Evolutionary conservation across 2,113 vertebrate genomes (phyloP).

Genomic region (Nothobranchius furzeri): DNA sequence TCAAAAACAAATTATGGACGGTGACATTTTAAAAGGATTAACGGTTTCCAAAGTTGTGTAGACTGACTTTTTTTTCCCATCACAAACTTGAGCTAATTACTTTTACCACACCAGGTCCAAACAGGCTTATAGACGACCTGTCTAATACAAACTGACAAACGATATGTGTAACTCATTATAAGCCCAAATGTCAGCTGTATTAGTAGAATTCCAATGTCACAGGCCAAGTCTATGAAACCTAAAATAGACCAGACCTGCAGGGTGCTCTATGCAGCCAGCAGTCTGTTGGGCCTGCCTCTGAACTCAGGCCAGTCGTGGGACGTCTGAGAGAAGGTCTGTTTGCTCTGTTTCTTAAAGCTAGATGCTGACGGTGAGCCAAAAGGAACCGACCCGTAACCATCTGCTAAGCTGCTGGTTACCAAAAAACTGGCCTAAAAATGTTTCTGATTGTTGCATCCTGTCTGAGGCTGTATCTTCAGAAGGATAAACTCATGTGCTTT

Average conservation of each 20-base stretch:
- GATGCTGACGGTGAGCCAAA: conserved; percentile 48
- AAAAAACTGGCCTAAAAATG: too few species aligned
- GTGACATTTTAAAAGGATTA: background rate
- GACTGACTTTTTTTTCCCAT: background rate
- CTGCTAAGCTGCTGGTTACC: too few species aligned
- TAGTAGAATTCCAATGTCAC: conserved; percentile 45
- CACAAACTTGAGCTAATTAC: background rate
- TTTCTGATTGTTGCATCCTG: too few species aligned
- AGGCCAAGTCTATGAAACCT: conserved; percentile 43
- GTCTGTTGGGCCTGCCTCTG: conserved; percentile 11
- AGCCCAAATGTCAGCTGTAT: conserved; percentile 28
- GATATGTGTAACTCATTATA: conserved; percentile 16
- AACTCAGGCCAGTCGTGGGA: too few species aligned
- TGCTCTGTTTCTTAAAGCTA: conserved; percentile 63
- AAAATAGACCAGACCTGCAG: conserved; percentile 57
- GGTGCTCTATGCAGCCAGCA: conserved; percentile 47
- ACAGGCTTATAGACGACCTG: background rate
- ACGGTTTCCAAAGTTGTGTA: background rate
- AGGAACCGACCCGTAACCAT: too few species aligned
- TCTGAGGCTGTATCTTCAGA: too few species aligned
- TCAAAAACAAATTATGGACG: background rate
- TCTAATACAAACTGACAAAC: conserved; percentile 8
- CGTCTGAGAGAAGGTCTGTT: conserved; percentile 75
- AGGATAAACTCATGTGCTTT: too few species aligned
- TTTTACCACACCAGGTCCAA: background rate